These are phyloP conservation scores for Erebia epiphron DNA, from an alignment of 2,888 invertebrate species.

Conservation along the genomic window DNA sequence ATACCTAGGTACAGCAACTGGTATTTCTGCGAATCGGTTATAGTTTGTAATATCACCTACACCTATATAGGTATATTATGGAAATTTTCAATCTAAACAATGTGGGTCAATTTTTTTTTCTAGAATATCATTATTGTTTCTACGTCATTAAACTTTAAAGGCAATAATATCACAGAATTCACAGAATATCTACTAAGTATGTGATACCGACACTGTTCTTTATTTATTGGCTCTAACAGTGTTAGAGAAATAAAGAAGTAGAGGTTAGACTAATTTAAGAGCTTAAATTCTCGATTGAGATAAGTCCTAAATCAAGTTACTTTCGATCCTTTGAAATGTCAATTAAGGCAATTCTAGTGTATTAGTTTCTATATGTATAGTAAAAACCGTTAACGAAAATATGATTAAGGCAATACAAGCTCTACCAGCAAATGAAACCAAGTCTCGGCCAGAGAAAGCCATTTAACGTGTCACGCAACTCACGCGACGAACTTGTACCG, in stretches of 20 bases:
- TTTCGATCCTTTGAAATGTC: neutral
- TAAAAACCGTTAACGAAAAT: constrained; percentile 1
- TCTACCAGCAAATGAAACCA: constrained; percentile 56
- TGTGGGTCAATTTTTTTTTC: neutral
- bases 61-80: neutral
- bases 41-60: neutral
- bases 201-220: too few relatives aligned
- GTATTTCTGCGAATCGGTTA: neutral
- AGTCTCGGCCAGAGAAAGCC: constrained; percentile 72
- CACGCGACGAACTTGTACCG: constrained; percentile 34
- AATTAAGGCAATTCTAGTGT: neutral
- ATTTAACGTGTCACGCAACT: constrained; percentile 68
- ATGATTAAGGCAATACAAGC: constrained; percentile 17
- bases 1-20: neutral
- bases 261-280: too few relatives aligned
- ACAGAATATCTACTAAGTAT: too few relatives aligned
- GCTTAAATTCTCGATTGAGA: neutral
- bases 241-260: neutral
- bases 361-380: neutral
- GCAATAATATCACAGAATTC: too few relatives aligned
- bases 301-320: neutral
- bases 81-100: neutral
- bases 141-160: constrained; percentile 1
- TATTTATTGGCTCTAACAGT: too few relatives aligned
- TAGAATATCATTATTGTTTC: neutral